A percentile compares a stretch with the other conserved stretches of the same genome.
These are phyloP conservation scores for Wiebesia pumilae DNA, from an alignment of 1,140 invertebrate species.

Conservation along the genomic window DNA sequence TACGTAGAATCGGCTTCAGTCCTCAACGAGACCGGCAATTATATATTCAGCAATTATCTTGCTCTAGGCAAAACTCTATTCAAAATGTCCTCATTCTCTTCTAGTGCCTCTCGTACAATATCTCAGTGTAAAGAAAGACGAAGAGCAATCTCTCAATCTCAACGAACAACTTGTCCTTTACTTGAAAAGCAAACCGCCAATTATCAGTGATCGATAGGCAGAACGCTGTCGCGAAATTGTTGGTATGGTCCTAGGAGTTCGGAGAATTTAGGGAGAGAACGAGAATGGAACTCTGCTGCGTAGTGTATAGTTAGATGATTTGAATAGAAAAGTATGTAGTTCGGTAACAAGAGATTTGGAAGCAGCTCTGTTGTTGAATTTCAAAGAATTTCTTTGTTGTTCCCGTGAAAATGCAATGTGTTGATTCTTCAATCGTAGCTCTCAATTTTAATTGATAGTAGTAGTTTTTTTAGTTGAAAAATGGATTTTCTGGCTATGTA, in stretches of 20 bases:
- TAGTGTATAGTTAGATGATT: neutral
- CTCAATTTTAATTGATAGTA: no score
- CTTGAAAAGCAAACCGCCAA: slow-evolving; percentile 37
- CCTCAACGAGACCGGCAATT: slow-evolving; percentile 25
- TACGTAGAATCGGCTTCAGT: slow-evolving; percentile 1
- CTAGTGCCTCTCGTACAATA: neutral
- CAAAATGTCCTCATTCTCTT: neutral
- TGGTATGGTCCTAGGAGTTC: neutral
- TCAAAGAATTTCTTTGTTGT: neutral
- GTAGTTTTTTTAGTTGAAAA: no score
- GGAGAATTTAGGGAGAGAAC: neutral
- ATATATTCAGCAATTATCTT: slow-evolving; percentile 28
- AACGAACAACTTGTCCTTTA: neutral
- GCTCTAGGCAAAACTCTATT: neutral
- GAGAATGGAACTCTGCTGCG: neutral
- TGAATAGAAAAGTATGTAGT: slow-evolving; percentile 13
- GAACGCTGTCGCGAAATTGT: neutral
- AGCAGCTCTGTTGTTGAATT: neutral
- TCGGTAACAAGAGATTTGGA: neutral
- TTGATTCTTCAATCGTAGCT: no score
- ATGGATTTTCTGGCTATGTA: no score
- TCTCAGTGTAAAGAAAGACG: no score
- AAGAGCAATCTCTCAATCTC: slow-evolving; percentile 28
- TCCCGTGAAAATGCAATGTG: neutral
- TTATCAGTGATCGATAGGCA: slow-evolving; percentile 25